Percentiles rank a stretch among this genome's conserved stretches.
Evolutionary conservation across 2,888 invertebrate genomes (phyloP).

Genomic region (Thysanoteuthis rhombus): DNA sequence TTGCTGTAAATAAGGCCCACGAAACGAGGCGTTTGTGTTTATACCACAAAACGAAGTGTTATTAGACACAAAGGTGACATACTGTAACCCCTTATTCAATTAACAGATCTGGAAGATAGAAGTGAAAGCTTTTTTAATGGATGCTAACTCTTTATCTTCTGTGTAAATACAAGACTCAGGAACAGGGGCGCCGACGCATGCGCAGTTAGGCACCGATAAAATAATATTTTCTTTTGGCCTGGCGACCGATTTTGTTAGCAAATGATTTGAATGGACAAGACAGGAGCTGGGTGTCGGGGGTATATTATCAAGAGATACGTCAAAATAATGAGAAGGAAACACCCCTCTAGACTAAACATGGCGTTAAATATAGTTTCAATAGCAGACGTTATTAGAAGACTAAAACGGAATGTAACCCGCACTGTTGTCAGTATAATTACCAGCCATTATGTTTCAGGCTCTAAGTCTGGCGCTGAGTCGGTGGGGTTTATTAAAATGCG

Average conservation of each 20-base stretch:
- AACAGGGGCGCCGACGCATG: background rate
- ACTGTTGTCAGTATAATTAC: too few relatives aligned
- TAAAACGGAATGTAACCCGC: background rate
- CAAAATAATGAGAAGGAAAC: background rate
- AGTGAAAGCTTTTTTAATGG: background rate
- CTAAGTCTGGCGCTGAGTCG: too few relatives aligned
- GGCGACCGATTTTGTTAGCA: background rate
- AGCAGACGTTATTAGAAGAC: background rate
- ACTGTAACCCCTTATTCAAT: background rate
- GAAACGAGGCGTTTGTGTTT: background rate
- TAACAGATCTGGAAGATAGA: background rate
- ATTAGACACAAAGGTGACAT: background rate
- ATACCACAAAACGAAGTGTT: background rate
- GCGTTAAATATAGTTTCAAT: background rate
- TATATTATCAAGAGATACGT: background rate
- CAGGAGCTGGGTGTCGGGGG: background rate
- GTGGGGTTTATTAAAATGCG: too few relatives aligned
- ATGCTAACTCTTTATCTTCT: slow-evolving; percentile 12
- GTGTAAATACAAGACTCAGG: background rate
- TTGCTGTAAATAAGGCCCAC: background rate
- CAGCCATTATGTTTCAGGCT: too few relatives aligned
- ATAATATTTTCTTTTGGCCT: background rate
- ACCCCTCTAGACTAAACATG: background rate
- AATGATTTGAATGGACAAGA: background rate
- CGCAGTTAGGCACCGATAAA: background rate